These are phyloP conservation scores for Oreohelix idahoensis DNA, from an alignment of 1,140 invertebrate species.

Conservation along the genomic window DNA sequence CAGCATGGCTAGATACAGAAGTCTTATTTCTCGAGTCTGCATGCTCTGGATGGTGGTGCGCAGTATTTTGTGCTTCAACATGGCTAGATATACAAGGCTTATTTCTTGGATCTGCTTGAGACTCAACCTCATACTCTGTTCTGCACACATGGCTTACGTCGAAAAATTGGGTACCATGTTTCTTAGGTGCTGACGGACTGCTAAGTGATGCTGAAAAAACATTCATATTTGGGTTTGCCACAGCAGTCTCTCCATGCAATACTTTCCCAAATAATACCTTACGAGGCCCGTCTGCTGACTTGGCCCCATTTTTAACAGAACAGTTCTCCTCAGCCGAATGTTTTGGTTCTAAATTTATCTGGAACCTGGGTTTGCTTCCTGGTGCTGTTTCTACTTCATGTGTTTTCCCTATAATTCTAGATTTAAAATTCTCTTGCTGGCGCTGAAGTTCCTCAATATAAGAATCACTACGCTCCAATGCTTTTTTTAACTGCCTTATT, in stretches of 20 bases:
- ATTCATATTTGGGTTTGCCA: neutral
- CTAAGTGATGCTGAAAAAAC: neutral
- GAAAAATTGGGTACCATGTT: neutral
- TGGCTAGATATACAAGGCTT: neutral
- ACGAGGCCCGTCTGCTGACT: neutral
- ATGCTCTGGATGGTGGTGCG: neutral
- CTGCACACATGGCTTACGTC: neutral
- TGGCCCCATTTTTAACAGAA: neutral
- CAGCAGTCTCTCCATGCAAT: neutral
- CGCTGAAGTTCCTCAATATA: constrained; percentile 69
- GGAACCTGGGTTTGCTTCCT: neutral
- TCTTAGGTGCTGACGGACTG: neutral
- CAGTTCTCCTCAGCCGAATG: neutral
- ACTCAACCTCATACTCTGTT: neutral
- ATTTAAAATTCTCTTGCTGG: constrained; percentile 40
- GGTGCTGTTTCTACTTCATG: neutral
- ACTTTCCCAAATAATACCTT: neutral
- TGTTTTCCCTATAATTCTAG: neutral
- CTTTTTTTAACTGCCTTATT: constrained; percentile 65
- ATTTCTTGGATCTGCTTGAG: neutral
- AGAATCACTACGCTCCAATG: constrained; percentile 68
- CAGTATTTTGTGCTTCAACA: neutral
- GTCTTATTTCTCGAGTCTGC: neutral
- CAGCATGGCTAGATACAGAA: neutral
- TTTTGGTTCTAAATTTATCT: constrained; percentile 16